phyloP scores from a whole-genome alignment of 2,888 invertebrate genomes.

The Morinoia aosen region DNA sequence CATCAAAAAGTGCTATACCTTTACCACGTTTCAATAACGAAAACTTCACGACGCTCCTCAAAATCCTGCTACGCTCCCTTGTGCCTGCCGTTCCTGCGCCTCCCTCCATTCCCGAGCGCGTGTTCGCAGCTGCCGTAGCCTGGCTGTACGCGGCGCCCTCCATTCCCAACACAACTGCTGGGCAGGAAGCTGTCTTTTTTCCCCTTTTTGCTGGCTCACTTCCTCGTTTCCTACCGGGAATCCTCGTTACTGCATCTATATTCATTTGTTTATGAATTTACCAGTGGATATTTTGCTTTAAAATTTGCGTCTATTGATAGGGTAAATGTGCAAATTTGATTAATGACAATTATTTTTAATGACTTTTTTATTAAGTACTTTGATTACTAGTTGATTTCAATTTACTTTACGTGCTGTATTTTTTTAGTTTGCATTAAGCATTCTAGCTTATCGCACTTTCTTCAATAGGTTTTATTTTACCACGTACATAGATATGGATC shows the following conservation, averaged over 20 bases:
- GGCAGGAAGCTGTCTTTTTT: background rate
- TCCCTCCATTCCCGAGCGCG: conserved; percentile 4
- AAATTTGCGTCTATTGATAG: background rate
- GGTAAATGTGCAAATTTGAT: background rate
- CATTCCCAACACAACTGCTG: conserved; percentile 14
- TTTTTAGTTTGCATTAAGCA: no score
- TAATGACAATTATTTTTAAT: background rate
- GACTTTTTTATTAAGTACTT: background rate
- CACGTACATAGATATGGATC: no score
- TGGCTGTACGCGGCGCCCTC: background rate
- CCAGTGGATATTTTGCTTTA: background rate
- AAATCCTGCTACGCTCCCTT: background rate
- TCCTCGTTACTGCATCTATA: background rate
- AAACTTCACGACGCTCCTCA: no score
- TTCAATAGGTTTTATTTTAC: no score
- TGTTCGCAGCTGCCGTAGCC: background rate
- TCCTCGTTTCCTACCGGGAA: background rate
- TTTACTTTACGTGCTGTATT: no score
- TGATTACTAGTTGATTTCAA: no score
- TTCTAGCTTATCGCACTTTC: no score
- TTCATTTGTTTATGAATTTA: background rate
- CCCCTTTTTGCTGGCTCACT: background rate
- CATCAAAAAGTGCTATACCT: background rate
- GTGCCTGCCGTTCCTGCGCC: background rate
- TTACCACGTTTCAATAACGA: background rate